A percentile compares a stretch with the other conserved stretches of the same genome.
Conservation (phyloP, 2,888 invertebrate genomes). For the Cabera pusaria region DNA sequence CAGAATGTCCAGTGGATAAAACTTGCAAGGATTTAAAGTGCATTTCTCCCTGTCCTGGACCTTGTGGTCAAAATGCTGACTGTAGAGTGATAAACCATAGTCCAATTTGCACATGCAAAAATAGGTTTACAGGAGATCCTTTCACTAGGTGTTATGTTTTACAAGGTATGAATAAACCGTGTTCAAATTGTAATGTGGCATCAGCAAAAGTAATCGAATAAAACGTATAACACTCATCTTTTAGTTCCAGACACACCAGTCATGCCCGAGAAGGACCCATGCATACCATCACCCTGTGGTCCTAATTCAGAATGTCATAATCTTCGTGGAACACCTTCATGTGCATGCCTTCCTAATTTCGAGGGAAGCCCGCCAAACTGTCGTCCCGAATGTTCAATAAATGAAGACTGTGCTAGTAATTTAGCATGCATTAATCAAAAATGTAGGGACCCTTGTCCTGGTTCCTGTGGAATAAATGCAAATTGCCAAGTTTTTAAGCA, state of each 20-base stretch:
- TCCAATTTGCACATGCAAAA: slow-evolving; percentile 87
- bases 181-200: too few relatives aligned
- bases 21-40: slow-evolving; percentile 88
- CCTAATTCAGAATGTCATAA: slow-evolving; percentile 84
- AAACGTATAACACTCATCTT: too few relatives aligned
- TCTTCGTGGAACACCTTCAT: slow-evolving; percentile 80
- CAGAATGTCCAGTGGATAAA: slow-evolving; percentile 85
- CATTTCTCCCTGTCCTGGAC: slow-evolving; percentile 87
- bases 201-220: too few relatives aligned
- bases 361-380: slow-evolving; percentile 87
- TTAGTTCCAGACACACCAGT: slow-evolving; percentile 56
- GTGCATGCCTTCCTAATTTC: slow-evolving; percentile 85
- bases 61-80: slow-evolving; percentile 87
- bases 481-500: slow-evolving; percentile 85
- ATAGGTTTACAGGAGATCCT: slow-evolving; percentile 85
- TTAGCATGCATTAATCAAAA: slow-evolving; percentile 87
- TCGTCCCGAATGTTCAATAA: slow-evolving; percentile 86
- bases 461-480: slow-evolving; percentile 85
- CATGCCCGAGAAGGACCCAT: slow-evolving; percentile 79
- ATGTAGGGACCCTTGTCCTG: slow-evolving; percentile 88
- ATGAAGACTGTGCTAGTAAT: slow-evolving; percentile 86
- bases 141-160: slow-evolving; percentile 85
- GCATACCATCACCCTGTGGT: slow-evolving; percentile 87
- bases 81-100: slow-evolving; percentile 89
- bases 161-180: too few relatives aligned